Evolutionary conservation across 1,140 invertebrate species (phyloP).

Genomic region (Homarus americanus): DNA sequence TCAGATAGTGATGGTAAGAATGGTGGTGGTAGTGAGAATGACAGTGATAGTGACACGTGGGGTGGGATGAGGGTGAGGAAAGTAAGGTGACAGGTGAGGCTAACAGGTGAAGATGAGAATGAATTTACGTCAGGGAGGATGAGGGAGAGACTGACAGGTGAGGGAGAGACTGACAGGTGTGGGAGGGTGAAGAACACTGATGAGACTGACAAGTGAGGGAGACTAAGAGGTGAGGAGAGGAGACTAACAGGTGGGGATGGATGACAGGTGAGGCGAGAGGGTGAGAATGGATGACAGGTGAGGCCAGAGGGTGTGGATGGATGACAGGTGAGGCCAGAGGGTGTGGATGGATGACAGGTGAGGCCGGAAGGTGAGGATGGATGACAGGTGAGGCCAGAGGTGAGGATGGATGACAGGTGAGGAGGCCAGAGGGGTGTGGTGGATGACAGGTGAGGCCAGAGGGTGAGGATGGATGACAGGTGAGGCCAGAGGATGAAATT

Average conservation of each 20-base stretch:
- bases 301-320: background rate
- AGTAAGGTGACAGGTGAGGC: background rate
- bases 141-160: background rate
- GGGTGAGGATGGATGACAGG: background rate
- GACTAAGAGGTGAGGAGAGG: background rate
- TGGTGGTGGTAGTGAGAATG: background rate
- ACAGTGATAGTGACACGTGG: background rate
- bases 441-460: background rate
- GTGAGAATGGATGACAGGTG: background rate
- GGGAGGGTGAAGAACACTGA: background rate
- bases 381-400: no score
- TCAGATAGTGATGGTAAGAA: no score
- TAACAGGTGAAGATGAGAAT: background rate
- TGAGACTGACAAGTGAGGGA: background rate
- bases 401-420: no score
- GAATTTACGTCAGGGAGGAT: background rate
- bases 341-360: no score
- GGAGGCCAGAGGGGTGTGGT: background rate
- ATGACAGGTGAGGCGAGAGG: no score
- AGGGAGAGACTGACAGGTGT: background rate
- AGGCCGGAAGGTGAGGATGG: no score
- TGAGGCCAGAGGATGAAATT: background rate
- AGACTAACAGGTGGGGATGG: slow-evolving; percentile 4
- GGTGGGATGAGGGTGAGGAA: background rate
- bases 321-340: background rate